A percentile compares a stretch with the other conserved stretches of the same genome.
Evolutionary conservation across 2,888 invertebrate species (phyloP).

Genomic region (Folsomia manolachei): DNA sequence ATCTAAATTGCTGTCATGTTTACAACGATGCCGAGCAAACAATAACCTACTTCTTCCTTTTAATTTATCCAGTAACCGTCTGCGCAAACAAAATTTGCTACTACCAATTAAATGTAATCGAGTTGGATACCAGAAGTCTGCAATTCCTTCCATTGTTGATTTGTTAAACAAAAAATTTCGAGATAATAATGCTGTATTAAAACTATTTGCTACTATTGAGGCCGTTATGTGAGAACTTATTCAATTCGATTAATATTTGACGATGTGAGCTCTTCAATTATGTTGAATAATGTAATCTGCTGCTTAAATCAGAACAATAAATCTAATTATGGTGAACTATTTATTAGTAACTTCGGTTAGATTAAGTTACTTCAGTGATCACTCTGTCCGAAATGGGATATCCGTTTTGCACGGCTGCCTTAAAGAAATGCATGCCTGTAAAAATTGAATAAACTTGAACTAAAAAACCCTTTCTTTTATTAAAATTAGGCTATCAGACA

Average conservation of each 20-base stretch:
- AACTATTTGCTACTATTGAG: not conserved
- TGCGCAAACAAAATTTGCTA: not conserved
- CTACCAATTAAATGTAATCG: not conserved
- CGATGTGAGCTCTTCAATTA: slow-evolving; percentile 1
- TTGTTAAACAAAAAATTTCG: not conserved
- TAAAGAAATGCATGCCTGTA: too few relatives aligned
- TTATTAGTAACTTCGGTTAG: too few relatives aligned
- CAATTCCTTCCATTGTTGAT: not conserved
- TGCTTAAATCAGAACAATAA: not conserved
- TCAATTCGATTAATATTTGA: not conserved
- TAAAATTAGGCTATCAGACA: too few relatives aligned
- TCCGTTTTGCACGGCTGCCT: too few relatives aligned
- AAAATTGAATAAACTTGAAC: too few relatives aligned
- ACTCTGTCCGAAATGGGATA: too few relatives aligned
- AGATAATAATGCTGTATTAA: not conserved
- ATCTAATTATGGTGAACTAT: too few relatives aligned
- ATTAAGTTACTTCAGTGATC: too few relatives aligned
- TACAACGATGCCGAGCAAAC: too few relatives aligned
- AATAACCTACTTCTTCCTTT: not conserved
- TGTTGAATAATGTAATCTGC: not conserved
- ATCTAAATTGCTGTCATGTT: too few relatives aligned
- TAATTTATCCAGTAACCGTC: not conserved
- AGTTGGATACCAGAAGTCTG: not conserved
- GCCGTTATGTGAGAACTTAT: not conserved
- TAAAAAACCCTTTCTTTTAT: too few relatives aligned